Percentiles rank a stretch among this genome's conserved stretches.
Evolutionary conservation across 37 sponge, comb jelly and placozoan genomes (phyloP).

Genomic region (Cliona cf. orientalis): DNA sequence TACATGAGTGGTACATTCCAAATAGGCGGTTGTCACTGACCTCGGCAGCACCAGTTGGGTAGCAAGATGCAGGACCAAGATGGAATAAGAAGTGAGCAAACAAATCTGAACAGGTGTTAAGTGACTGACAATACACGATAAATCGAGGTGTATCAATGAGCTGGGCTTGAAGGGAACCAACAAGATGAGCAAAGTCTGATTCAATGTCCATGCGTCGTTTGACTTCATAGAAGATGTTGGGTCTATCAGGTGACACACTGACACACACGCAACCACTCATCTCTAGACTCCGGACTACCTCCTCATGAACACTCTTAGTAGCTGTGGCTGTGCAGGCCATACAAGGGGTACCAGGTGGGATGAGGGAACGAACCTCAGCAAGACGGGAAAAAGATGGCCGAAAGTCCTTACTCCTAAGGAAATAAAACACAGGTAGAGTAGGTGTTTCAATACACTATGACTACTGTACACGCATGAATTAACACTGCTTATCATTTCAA

Average conservation of each 20-base stretch:
- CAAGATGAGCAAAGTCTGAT: not conserved
- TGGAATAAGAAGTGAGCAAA: constrained; percentile 30
- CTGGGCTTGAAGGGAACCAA: not conserved
- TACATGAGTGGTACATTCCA: constrained; percentile 48
- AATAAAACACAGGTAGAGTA: too few relatives aligned
- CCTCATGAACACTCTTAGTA: constrained; percentile 1
- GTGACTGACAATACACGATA: constrained; percentile 47
- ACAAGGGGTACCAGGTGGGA: constrained; percentile 22
- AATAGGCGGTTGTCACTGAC: constrained; percentile 39
- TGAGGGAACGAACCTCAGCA: constrained; percentile 45
- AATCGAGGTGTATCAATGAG: constrained; percentile 4
- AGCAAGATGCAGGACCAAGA: constrained; percentile 25
- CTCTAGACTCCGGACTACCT: constrained; percentile 22
- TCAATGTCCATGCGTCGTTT: constrained; percentile 9
- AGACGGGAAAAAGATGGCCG: constrained; percentile 49
- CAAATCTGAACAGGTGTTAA: constrained; percentile 50
- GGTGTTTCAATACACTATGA: too few relatives aligned
- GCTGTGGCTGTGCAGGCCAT: constrained; percentile 45
- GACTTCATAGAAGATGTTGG: constrained; percentile 46
- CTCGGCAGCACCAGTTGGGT: constrained; percentile 37
- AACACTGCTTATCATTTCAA: constrained; percentile 60
- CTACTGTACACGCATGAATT: too few relatives aligned
- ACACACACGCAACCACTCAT: constrained; percentile 18
- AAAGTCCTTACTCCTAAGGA: constrained; percentile 66
- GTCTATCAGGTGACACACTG: constrained; percentile 32